These are phyloP conservation scores for Drosophila tanythrix DNA, from an alignment of 2,888 invertebrate genomes.

Conservation along the genomic window DNA sequence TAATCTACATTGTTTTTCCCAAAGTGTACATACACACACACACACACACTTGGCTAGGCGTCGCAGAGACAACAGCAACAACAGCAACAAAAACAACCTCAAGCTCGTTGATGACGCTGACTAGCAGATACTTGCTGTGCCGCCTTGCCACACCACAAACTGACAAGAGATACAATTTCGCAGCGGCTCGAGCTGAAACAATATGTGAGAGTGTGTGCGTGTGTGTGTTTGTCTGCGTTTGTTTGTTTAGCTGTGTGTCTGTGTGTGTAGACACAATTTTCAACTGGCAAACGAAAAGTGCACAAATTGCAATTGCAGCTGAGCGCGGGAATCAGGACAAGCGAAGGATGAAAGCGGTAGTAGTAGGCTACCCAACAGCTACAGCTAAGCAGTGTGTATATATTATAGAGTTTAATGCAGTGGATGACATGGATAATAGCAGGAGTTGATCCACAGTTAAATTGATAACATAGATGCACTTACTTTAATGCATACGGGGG, in stretches of 20 bases:
- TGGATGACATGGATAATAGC: not conserved
- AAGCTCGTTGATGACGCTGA: constrained; percentile 45
- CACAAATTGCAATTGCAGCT: constrained; percentile 74
- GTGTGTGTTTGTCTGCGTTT: constrained; percentile 8
- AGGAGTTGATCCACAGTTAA: not conserved
- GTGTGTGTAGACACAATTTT: constrained; percentile 49
- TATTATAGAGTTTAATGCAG: not conserved
- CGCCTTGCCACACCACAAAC: constrained; percentile 46
- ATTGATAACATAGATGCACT: not conserved
- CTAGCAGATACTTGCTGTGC: constrained; percentile 36
- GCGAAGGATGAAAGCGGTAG: constrained; percentile 24
- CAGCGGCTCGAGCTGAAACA: constrained; percentile 30
- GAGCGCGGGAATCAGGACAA: constrained; percentile 70
- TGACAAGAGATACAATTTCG: constrained; percentile 69
- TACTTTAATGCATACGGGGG: not conserved
- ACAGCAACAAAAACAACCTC: constrained; percentile 41
- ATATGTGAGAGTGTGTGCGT: constrained; percentile 15
- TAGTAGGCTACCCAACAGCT: not conserved
- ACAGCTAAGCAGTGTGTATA: not conserved
- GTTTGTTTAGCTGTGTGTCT: constrained; percentile 7
- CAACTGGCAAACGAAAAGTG: constrained; percentile 68
- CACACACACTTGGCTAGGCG: constrained; percentile 15
- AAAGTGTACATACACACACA: constrained; percentile 21
- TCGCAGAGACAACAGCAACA: constrained; percentile 33
- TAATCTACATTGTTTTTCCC: not conserved